phyloP scores from a whole-genome alignment of 2,797 vertebrate species.

The Allobates femoralis region DNA sequence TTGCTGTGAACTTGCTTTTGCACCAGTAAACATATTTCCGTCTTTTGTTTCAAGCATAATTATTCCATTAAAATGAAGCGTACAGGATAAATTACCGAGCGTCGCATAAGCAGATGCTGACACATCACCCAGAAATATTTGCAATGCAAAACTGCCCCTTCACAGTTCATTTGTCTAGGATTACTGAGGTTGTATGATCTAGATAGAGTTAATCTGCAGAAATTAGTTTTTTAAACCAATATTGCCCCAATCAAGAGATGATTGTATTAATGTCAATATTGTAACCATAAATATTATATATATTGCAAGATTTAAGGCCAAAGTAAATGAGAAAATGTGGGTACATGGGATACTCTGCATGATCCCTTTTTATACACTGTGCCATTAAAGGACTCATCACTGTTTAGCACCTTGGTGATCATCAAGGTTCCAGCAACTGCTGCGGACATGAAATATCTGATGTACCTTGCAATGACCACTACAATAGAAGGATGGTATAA shows the following conservation, averaged over 20 bases:
- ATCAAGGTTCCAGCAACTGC: too few species aligned
- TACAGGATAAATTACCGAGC: neutral
- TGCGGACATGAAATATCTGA: too few species aligned
- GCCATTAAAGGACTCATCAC: too few species aligned
- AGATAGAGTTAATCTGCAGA: constrained; percentile 13
- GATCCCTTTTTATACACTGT: too few species aligned
- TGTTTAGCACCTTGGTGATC: too few species aligned
- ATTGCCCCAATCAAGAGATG: neutral
- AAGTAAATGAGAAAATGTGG: too few species aligned
- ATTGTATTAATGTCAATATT: neutral
- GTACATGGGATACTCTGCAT: too few species aligned
- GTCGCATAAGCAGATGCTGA: constrained; percentile 24
- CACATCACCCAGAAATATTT: constrained; percentile 24
- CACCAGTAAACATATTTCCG: constrained; percentile 23
- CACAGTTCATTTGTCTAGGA: neutral
- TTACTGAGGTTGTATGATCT: constrained; percentile 12
- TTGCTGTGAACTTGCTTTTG: constrained; percentile 12
- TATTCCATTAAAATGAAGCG: constrained; percentile 16
- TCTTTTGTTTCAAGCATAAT: constrained; percentile 1
- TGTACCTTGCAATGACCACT: too few species aligned
- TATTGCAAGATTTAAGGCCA: neutral
- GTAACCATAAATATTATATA: neutral
- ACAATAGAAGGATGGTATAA: too few species aligned
- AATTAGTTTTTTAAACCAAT: neutral
- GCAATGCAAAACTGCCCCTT: constrained; percentile 34